These are phyloP conservation scores for Machimus rusticus DNA, from an alignment of 2,888 invertebrate species.

Conservation along the genomic window DNA sequence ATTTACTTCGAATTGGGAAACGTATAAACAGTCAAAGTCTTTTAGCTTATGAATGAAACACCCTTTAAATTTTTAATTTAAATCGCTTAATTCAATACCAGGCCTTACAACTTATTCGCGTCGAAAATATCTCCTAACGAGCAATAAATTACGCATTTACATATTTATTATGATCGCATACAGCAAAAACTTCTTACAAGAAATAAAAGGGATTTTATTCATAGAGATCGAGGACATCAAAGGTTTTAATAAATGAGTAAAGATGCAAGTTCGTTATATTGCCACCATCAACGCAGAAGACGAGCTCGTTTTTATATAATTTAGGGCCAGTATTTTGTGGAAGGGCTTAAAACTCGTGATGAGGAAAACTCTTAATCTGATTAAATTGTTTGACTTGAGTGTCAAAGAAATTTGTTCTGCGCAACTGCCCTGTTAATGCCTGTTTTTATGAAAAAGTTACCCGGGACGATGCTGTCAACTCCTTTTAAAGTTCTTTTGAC, in stretches of 20 bases:
- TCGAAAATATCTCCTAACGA: not conserved
- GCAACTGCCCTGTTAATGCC: not conserved
- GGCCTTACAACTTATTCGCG: not conserved
- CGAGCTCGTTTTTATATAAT: not conserved
- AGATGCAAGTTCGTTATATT: not conserved
- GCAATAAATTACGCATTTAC: not conserved
- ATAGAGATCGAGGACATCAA: not conserved
- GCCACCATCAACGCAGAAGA: not conserved
- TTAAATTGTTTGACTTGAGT: slow-evolving; percentile 20
- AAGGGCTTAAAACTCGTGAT: not conserved
- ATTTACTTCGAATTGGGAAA: too few relatives aligned
- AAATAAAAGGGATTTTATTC: not conserved
- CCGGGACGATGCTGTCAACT: not conserved
- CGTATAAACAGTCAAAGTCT: not conserved
- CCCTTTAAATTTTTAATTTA: not conserved
- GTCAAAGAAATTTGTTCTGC: slow-evolving; percentile 21
- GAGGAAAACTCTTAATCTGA: slow-evolving; percentile 3
- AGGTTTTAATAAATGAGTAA: not conserved
- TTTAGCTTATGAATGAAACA: not conserved
- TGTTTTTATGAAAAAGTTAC: slow-evolving; percentile 14
- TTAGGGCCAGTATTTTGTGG: not conserved
- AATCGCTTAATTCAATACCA: not conserved
- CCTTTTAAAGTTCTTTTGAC: not conserved
- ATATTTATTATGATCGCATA: not conserved
- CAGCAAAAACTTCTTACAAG: not conserved